phyloP scores from a whole-genome alignment of 1,140 invertebrate species.

The Choristoneura fumiferana region DNA sequence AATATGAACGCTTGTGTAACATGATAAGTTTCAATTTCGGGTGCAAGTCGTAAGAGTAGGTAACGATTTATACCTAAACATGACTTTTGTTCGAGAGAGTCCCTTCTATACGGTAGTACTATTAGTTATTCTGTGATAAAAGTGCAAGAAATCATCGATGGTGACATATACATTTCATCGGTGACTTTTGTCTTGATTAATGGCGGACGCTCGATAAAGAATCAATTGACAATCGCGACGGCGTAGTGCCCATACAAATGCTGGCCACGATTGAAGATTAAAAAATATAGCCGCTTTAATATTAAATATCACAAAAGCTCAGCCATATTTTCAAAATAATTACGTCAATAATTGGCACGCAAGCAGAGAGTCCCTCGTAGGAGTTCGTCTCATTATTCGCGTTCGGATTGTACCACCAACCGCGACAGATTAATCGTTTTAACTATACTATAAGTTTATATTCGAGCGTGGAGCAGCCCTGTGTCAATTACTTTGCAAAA shows the following conservation, averaged over 20 bases:
- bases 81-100: too few relatives aligned
- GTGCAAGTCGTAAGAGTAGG: too few relatives aligned
- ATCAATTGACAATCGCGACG: slow-evolving; percentile 61
- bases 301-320: slow-evolving; percentile 67
- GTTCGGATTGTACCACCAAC: slow-evolving; percentile 70
- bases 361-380: slow-evolving; percentile 44
- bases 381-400: slow-evolving; percentile 64
- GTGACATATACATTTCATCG: slow-evolving; percentile 6
- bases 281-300: slow-evolving; percentile 63
- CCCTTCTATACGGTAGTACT: too few relatives aligned
- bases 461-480: slow-evolving; percentile 46
- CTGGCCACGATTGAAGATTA: slow-evolving; percentile 44
- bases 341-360: slow-evolving; percentile 76
- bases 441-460: slow-evolving; percentile 71
- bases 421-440: slow-evolving; percentile 73
- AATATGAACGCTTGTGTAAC: too few relatives aligned
- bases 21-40: too few relatives aligned
- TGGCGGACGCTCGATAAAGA: slow-evolving; percentile 45
- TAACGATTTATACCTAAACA: too few relatives aligned
- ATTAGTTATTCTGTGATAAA: slow-evolving; percentile 6
- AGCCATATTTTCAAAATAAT: slow-evolving; percentile 74
- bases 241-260: slow-evolving; percentile 45
- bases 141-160: neutral
- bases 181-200: slow-evolving; percentile 38
- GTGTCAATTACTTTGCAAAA: slow-evolving; percentile 71